Evolutionary conservation across 30 jellyfish, hydroid and myxozoan species (phyloP).

Genomic region (Nemopilema nomurai): DNA sequence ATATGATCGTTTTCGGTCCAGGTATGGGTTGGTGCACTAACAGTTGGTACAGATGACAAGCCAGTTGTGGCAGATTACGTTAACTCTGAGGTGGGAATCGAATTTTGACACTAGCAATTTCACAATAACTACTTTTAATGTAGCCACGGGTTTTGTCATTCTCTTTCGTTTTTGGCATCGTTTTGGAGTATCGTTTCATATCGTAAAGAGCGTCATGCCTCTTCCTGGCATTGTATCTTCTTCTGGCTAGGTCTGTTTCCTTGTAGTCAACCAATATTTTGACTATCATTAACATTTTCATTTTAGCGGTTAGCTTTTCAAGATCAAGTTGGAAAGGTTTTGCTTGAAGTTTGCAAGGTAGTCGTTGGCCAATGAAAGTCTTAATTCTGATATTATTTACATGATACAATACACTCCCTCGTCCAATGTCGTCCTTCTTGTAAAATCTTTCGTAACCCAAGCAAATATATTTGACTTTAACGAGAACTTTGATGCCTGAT

Average conservation of each 20-base stretch:
- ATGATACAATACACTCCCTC: too few relatives aligned
- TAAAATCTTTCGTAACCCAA: too few relatives aligned
- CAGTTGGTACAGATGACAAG: conserved; percentile 78
- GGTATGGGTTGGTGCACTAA: conserved; percentile 90
- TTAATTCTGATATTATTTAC: too few relatives aligned
- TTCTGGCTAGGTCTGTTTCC: too few relatives aligned
- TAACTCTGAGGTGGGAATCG: conserved; percentile 68
- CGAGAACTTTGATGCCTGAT: too few relatives aligned
- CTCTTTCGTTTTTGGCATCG: background rate
- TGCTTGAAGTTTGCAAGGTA: conserved; percentile 77
- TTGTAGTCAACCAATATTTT: background rate
- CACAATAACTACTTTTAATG: background rate
- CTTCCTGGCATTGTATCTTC: too few relatives aligned
- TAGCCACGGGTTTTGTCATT: background rate
- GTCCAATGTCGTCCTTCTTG: too few relatives aligned
- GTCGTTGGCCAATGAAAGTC: too few relatives aligned
- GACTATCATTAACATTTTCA: background rate
- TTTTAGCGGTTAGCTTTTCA: conserved; percentile 79
- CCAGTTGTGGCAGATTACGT: conserved; percentile 66
- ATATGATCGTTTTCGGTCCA: background rate
- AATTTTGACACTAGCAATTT: background rate
- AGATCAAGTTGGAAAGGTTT: conserved; percentile 90
- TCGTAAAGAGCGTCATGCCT: too few relatives aligned
- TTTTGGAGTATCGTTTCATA: too few relatives aligned
- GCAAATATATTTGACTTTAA: too few relatives aligned